Conservation (phyloP, 2,797 vertebrate genomes). For the Loris lydekkerianus region DNA sequence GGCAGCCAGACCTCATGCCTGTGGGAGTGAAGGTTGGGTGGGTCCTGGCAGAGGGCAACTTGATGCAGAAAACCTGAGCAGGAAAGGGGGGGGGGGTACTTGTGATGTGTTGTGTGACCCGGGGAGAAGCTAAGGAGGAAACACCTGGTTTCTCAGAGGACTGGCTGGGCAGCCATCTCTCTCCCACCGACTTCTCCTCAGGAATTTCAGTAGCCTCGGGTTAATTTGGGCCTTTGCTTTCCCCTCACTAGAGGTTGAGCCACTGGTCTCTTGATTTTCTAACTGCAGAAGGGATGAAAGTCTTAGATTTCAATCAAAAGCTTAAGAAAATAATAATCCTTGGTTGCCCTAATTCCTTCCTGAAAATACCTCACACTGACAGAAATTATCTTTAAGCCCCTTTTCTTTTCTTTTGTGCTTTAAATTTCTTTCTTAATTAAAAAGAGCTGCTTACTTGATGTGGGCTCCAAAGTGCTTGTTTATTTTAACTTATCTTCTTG, state of each 20-base stretch:
- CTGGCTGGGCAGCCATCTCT: slow-evolving; percentile 41
- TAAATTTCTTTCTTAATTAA: slow-evolving; percentile 88
- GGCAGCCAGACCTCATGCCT: fast-evolving
- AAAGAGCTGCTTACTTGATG: slow-evolving; percentile 83
- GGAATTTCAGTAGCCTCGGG: slow-evolving; percentile 58
- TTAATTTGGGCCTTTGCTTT: slow-evolving; percentile 62
- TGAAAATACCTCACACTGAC: slow-evolving; percentile 84
- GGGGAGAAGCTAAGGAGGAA: not conserved
- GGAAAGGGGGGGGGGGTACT: too few relatives aligned
- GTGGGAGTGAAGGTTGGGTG: not conserved
- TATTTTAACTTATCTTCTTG: slow-evolving; percentile 68
- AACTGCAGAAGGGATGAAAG: slow-evolving; percentile 85
- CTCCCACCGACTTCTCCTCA: not conserved
- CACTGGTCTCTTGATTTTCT: slow-evolving; percentile 78
- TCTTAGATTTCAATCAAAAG: slow-evolving; percentile 88
- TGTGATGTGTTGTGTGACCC: not conserved
- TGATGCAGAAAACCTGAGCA: not conserved
- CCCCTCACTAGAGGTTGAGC: slow-evolving; percentile 74
- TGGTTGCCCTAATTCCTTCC: slow-evolving; percentile 88
- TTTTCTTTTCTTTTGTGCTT: slow-evolving; percentile 84
- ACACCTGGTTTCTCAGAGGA: not conserved
- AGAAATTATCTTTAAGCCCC: slow-evolving; percentile 86
- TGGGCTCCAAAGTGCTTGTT: slow-evolving; percentile 72
- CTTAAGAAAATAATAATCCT: slow-evolving; percentile 89
- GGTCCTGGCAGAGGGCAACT: not conserved